These are phyloP conservation scores for Drosophila sechellia DNA, from an alignment of 1,140 invertebrate species.

Conservation along the genomic window DNA sequence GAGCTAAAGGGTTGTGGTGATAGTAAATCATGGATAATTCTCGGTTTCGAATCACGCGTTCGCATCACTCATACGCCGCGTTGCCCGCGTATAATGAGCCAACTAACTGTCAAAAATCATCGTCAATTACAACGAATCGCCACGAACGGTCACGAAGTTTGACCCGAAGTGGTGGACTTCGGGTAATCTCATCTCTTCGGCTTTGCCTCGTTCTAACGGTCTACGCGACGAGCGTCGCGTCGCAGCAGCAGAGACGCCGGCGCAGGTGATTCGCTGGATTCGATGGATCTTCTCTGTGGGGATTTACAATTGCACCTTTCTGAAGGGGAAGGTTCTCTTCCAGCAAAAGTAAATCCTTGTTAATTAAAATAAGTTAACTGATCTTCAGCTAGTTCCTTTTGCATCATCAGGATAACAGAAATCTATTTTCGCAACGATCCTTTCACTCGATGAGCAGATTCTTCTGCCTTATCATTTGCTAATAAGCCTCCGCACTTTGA, in stretches of 20 bases:
- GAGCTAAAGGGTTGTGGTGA: not conserved
- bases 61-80: constrained; percentile 35
- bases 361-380: not conserved
- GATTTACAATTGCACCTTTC: not conserved
- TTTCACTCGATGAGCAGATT: not conserved
- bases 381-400: too few species aligned
- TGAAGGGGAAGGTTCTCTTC: not conserved
- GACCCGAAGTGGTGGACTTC: constrained; percentile 1
- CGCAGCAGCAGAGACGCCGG: constrained; percentile 3
- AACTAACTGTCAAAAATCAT: constrained; percentile 61
- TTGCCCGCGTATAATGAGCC: constrained; percentile 43
- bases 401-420: too few species aligned
- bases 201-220: constrained; percentile 55
- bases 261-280: not conserved
- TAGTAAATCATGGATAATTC: constrained; percentile 30
- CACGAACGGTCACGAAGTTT: constrained; percentile 7
- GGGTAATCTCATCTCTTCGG: constrained; percentile 7
- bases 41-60: constrained; percentile 3
- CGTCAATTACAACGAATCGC: constrained; percentile 31
- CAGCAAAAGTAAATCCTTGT: not conserved
- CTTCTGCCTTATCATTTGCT: not conserved
- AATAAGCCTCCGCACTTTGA: not conserved
- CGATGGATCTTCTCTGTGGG: not conserved
- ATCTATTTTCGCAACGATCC: too few species aligned
- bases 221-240: not conserved